A percentile compares a stretch with the other conserved stretches of the same genome.
Conservation (phyloP, 1,140 invertebrate genomes). For the Drosophila varians region DNA sequence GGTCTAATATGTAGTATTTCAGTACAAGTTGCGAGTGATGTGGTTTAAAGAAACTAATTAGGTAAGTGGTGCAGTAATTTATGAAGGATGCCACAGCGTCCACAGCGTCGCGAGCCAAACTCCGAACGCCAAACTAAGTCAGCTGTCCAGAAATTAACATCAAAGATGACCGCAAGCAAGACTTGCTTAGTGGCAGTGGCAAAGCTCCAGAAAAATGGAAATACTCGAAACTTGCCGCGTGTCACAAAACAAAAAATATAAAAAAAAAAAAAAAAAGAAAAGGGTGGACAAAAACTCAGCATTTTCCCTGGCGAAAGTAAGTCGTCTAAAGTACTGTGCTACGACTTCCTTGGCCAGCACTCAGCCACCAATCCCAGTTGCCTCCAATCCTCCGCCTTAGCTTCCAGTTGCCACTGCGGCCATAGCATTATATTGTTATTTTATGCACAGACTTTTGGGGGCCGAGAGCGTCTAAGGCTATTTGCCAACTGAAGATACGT, state of each 20-base stretch:
- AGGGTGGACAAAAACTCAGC: conserved; percentile 56
- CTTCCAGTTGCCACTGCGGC: conserved; percentile 39
- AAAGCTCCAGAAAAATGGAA: conserved; percentile 24
- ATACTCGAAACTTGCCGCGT: conserved; percentile 5
- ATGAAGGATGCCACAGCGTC: conserved; percentile 35
- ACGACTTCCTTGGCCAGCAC: conserved; percentile 33
- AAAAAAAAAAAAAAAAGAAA: conserved; percentile 10
- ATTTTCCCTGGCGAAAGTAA: conserved; percentile 63
- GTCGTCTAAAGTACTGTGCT: conserved; percentile 54
- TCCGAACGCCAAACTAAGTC: conserved; percentile 31
- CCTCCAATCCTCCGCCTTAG: neutral
- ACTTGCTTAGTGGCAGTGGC: conserved; percentile 17
- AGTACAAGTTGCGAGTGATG: conserved; percentile 42
- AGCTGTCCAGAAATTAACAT: conserved; percentile 51
- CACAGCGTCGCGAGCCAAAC: conserved; percentile 2
- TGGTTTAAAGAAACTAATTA: conserved; percentile 74
- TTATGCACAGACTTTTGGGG: conserved; percentile 72
- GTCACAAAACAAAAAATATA: too few relatives aligned
- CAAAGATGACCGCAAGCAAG: conserved; percentile 34
- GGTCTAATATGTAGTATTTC: conserved; percentile 6
- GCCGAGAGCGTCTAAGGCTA: conserved; percentile 70
- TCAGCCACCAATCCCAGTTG: conserved; percentile 17
- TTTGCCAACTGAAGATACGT: conserved; percentile 75
- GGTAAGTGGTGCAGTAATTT: conserved; percentile 60
- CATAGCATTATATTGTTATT: conserved; percentile 78